Base-by-base conservation (phyloP, 2,888 invertebrate genomes). In the Serrognathus titanus region DNA sequence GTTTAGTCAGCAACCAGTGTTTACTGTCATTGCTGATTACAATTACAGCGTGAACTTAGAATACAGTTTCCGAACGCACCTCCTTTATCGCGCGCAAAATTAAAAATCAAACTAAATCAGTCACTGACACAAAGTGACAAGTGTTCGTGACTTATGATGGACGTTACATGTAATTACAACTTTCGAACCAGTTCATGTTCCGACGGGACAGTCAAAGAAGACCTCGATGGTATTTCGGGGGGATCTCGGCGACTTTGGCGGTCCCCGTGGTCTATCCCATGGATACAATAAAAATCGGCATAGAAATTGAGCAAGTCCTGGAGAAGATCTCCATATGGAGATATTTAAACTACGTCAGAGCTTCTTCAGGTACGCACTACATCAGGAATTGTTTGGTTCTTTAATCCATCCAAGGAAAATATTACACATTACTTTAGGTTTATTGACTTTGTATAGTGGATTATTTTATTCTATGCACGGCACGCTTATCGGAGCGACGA, bases 201-300 rank as follows among this genome's bases (percentile, higher is more conserved):
- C 40, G 35, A 11, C 48, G 48, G 4, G 35, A 53, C 31, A 11
- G 31, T 7, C 12, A 11, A 6, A 20, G 53, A 31, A 4, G 48
- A 9, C 4, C 31, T 11, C 48, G 48, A 53, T 53, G 53, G 53
- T 53, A 53, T 9, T 53, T 53, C 20, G 48, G 48, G 31, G 53
- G 53, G 16, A 31, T 53, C 9, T 38, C 53, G 8, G 53, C 48
- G 9, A 47, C 47, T 5, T 8, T 48, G 10, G 48, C 53, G 31
- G 40, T 41, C 2, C 11, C 13, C n/a, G 12, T 48, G 20, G 3
- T 41, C 31, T 40, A 53, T 39, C 53, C 53, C 3, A 6, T 48
- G 24, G 53, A 53, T 41, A 35, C 48, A 11, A 10, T 53, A 12
- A 53, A 53, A 24, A 40, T 41, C n/a, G 53, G 47, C 5, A 37